Percentiles rank a stretch among this genome's conserved stretches.
These are phyloP conservation scores for Calyptomena viridis DNA, from an alignment of 2,113 vertebrate genomes.

Conservation along the genomic window DNA sequence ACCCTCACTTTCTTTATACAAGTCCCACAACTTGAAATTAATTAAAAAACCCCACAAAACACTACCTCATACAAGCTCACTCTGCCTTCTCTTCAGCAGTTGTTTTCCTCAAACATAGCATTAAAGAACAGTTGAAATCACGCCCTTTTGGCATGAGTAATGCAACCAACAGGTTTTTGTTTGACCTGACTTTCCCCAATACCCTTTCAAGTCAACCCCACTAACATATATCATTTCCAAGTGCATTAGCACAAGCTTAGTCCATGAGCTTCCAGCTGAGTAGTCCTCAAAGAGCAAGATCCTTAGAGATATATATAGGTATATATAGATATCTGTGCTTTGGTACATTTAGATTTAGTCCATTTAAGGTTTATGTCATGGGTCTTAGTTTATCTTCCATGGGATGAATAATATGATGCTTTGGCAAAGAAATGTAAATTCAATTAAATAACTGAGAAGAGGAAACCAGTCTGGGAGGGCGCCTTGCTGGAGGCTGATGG, in stretches of 20 bases:
- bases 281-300: not conserved
- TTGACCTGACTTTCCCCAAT: not conserved
- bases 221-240: not conserved
- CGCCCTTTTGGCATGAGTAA: not conserved
- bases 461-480: not conserved
- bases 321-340: not conserved
- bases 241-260: not conserved
- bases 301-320: not conserved
- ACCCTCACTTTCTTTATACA: not conserved
- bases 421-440: not conserved
- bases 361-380: not conserved
- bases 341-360: not conserved
- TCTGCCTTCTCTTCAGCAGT: not conserved
- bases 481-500: not conserved
- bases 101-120: not conserved
- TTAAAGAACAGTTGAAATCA: not conserved
- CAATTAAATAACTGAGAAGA: not conserved
- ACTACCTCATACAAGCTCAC: not conserved
- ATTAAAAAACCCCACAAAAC: too few relatives aligned
- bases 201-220: not conserved
- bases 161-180: not conserved
- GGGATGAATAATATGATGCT: not conserved
- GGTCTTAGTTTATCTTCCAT: not conserved
- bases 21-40: not conserved
- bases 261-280: not conserved